phyloP scores from a whole-genome alignment of 2,113 vertebrate species.

The Lethenteron camtschaticum region DNA sequence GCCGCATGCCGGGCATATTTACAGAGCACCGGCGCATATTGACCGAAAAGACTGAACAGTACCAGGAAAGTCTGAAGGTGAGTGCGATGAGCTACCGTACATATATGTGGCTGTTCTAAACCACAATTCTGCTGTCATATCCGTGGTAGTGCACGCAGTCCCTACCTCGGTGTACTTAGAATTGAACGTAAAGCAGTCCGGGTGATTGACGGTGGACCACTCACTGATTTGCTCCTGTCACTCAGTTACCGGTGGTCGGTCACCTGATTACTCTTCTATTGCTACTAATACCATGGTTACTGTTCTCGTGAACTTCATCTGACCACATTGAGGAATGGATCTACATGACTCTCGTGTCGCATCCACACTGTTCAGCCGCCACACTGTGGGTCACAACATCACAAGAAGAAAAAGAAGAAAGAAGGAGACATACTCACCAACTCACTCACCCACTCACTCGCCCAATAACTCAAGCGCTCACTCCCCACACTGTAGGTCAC shows the following conservation, averaged over 20 bases:
- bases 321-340: neutral
- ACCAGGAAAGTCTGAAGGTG: constrained; percentile 49
- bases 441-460: neutral
- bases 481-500: neutral
- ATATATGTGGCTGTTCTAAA: neutral
- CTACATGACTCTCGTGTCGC: neutral
- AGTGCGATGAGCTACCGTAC: constrained; percentile 5
- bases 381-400: neutral
- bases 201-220: neutral
- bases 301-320: too few relatives aligned
- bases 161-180: neutral
- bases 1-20: constrained; percentile 44
- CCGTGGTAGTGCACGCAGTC: neutral
- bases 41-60: constrained; percentile 33
- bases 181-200: neutral
- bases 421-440: neutral
- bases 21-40: constrained; percentile 37
- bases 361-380: neutral
- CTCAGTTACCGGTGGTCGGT: too few relatives aligned
- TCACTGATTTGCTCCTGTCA: too few relatives aligned
- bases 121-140: neutral
- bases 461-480: neutral
- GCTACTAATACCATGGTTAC: too few relatives aligned
- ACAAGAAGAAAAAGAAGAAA: neutral
- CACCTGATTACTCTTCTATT: too few relatives aligned